These are phyloP conservation scores for Thera obeliscata DNA, from an alignment of 2,888 invertebrate species.

Conservation along the genomic window DNA sequence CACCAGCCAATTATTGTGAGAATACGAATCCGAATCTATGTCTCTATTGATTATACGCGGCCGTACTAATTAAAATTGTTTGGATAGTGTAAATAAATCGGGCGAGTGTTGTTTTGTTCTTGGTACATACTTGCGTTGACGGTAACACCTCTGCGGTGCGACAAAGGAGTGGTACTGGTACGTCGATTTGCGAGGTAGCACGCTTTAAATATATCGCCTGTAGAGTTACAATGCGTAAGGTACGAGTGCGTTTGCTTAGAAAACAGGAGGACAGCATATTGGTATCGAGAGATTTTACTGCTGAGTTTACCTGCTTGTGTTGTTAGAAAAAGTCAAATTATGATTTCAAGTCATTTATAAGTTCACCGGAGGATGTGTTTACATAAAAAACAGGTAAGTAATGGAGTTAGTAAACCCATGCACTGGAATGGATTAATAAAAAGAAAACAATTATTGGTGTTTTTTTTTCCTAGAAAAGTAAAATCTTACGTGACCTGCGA, in stretches of 20 bases:
- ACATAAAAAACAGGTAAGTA: background rate
- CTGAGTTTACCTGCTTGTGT: background rate
- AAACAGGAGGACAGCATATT: constrained; percentile 15
- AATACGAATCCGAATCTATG: constrained; percentile 66
- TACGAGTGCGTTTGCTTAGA: constrained; percentile 1
- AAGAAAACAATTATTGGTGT: too few relatives aligned
- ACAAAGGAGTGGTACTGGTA: constrained; percentile 56
- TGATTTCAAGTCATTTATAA: background rate
- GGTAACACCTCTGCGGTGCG: constrained; percentile 63
- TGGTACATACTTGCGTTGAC: constrained; percentile 73
- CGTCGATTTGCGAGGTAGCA: constrained; percentile 67
- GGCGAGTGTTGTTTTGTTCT: constrained; percentile 62
- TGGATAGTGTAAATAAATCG: constrained; percentile 66
- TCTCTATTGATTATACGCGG: constrained; percentile 72
- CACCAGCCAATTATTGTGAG: constrained; percentile 71
- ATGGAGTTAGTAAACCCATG: too few relatives aligned
- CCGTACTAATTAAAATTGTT: constrained; percentile 75
- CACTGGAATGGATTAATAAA: too few relatives aligned
- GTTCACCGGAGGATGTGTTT: background rate
- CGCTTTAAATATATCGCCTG: constrained; percentile 68
- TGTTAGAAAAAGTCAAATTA: background rate
- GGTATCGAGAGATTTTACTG: background rate
- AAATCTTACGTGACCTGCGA: too few relatives aligned
- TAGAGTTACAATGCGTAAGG: constrained; percentile 31
- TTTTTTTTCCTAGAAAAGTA: too few relatives aligned